Evolutionary conservation across 2,888 invertebrate species (phyloP).

Genomic region (Drosophila fulvimacula): DNA sequence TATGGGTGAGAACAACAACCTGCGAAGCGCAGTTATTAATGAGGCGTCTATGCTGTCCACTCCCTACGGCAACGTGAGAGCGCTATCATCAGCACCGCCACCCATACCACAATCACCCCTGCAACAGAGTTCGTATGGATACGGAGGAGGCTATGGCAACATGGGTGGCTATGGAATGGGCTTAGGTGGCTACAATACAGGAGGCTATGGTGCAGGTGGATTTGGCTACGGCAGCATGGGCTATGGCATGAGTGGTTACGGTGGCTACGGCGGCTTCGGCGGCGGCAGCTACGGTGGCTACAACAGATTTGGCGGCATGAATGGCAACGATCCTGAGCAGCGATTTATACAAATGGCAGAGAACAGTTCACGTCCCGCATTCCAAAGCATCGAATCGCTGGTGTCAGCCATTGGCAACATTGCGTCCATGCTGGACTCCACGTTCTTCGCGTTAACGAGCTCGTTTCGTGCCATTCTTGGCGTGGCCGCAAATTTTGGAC

Average conservation of each 20-base stretch:
- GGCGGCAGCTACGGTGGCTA: slow-evolving; percentile 62
- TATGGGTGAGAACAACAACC: slow-evolving; percentile 74
- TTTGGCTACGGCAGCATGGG: slow-evolving; percentile 37
- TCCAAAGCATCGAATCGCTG: slow-evolving; percentile 96
- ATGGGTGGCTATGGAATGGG: slow-evolving; percentile 46
- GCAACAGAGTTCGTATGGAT: slow-evolving; percentile 42
- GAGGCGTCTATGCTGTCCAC: slow-evolving; percentile 76
- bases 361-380: slow-evolving; percentile 95
- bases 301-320: slow-evolving; percentile 78
- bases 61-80: slow-evolving; percentile 48
- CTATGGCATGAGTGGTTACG: slow-evolving; percentile 44
- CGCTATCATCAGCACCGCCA: slow-evolving; percentile 37
- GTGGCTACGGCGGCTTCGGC: slow-evolving; percentile 39
- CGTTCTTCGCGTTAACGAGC: slow-evolving; percentile 97
- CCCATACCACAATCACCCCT: slow-evolving; percentile 46
- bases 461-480: slow-evolving; percentile 98
- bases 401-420: slow-evolving; percentile 96
- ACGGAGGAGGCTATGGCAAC: slow-evolving; percentile 39
- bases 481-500: slow-evolving; percentile 97
- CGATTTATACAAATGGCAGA: slow-evolving; percentile 94
- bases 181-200: slow-evolving; percentile 43
- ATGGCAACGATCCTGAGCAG: slow-evolving; percentile 82
- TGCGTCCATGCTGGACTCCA: slow-evolving; percentile 98
- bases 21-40: slow-evolving; percentile 78
- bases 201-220: slow-evolving; percentile 43